Evolutionary conservation across 2,888 invertebrate species (phyloP).

Genomic region (Dorcus parallelipipedus): DNA sequence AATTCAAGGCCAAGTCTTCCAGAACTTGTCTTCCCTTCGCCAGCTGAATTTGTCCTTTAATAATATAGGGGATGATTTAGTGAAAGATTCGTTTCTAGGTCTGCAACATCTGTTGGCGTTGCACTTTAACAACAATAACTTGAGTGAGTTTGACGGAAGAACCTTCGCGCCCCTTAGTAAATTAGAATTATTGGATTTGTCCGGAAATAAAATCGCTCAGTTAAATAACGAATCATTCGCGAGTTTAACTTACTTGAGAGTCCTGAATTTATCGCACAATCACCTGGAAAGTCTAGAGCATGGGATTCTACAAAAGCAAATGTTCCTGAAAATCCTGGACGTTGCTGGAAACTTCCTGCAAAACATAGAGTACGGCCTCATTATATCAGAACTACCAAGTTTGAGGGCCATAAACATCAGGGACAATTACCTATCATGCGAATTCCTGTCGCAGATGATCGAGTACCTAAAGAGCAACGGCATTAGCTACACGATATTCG

Average conservation of each 20-base stretch:
- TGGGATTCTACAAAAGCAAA: conserved; percentile 31
- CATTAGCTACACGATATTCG: conserved; percentile 37
- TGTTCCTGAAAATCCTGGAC: conserved; percentile 37
- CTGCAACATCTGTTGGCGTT: conserved; percentile 24
- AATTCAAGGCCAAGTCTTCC: conserved; percentile 6
- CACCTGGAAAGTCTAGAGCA: conserved; percentile 33
- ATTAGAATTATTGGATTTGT: conserved; percentile 37
- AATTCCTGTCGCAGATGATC: conserved; percentile 37
- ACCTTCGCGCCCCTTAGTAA: conserved; percentile 31
- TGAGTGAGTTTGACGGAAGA: conserved; percentile 27
- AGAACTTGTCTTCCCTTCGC: neutral
- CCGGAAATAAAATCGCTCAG: conserved; percentile 31
- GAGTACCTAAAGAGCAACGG: conserved; percentile 34
- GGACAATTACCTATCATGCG: conserved; percentile 40
- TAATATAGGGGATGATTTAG: conserved; percentile 6
- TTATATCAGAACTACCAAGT: conserved; percentile 36
- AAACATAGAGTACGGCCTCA: conserved; percentile 38
- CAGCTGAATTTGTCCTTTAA: conserved; percentile 35
- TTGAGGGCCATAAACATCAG: conserved; percentile 39
- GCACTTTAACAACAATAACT: conserved; percentile 33
- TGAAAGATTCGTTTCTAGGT: conserved; percentile 13
- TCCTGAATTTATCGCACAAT: conserved; percentile 41
- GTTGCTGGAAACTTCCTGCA: conserved; percentile 39
- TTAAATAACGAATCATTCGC: conserved; percentile 30
- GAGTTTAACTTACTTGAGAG: conserved; percentile 31